Conservation (phyloP, 2,797 vertebrate species). For the Acanthurus leucopareius region DNA sequence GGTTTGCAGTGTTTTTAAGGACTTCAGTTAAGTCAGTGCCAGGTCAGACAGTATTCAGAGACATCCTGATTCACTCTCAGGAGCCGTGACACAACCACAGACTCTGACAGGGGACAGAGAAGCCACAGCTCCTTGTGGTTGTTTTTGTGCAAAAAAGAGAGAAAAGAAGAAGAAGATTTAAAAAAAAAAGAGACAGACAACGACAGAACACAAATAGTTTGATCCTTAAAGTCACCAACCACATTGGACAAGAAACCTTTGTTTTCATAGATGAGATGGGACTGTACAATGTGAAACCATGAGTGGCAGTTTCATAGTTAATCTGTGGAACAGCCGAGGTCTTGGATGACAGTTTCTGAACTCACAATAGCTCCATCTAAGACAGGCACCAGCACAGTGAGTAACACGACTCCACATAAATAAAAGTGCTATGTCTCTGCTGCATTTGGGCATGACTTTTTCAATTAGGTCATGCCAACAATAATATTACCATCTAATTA, state of each 20-base stretch:
- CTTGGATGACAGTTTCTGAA: conserved; percentile 62
- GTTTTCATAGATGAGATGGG: conserved; percentile 69
- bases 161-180: conserved; percentile 28
- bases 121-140: conserved; percentile 39
- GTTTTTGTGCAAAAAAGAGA: conserved; percentile 68
- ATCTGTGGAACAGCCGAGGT: conserved; percentile 48
- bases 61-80: conserved; percentile 55
- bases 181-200: conserved; percentile 39
- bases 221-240: conserved; percentile 65
- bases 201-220: conserved; percentile 44
- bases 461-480: conserved; percentile 62
- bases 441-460: conserved; percentile 63
- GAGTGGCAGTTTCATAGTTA: conserved; percentile 66
- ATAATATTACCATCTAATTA: conserved; percentile 58
- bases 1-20: conserved; percentile 52
- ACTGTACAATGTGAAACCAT: conserved; percentile 78
- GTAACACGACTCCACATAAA: conserved; percentile 72
- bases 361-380: conserved; percentile 73
- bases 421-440: conserved; percentile 75
- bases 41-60: conserved; percentile 53
- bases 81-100: conserved; percentile 50
- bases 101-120: conserved; percentile 46
- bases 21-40: conserved; percentile 37
- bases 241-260: conserved; percentile 70
- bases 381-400: conserved; percentile 71